A percentile compares a stretch with the other conserved stretches of the same genome.
These are phyloP conservation scores for Magallana ariakensis DNA, from an alignment of 1,140 invertebrate genomes.

Conservation along the genomic window DNA sequence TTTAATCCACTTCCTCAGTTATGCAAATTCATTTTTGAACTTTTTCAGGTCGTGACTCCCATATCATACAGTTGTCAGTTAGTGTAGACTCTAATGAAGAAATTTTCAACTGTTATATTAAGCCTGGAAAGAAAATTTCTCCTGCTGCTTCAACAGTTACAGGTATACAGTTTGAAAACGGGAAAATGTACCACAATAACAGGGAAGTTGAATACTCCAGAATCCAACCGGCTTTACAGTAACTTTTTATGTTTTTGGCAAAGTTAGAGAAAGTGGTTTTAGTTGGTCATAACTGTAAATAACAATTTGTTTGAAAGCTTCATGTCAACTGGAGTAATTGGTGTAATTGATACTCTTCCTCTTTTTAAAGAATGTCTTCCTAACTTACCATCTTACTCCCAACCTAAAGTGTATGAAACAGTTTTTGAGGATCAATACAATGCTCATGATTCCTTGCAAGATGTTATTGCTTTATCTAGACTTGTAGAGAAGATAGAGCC, in stretches of 20 bases:
- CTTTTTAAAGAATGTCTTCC: too few relatives aligned
- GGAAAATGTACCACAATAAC: constrained; percentile 2
- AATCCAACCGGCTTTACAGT: neutral
- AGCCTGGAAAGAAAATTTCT: constrained; percentile 4
- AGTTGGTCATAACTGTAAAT: neutral
- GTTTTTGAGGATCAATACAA: too few relatives aligned
- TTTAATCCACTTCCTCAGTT: too few relatives aligned
- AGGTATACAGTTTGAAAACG: neutral
- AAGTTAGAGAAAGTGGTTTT: neutral
- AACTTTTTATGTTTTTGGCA: neutral
- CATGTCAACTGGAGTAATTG: too few relatives aligned
- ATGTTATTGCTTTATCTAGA: too few relatives aligned
- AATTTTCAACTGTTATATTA: neutral
- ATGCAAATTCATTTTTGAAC: neutral
- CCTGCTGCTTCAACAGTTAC: neutral
- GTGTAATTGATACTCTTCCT: too few relatives aligned
- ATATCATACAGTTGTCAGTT: neutral
- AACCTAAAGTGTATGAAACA: too few relatives aligned
- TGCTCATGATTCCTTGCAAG: too few relatives aligned
- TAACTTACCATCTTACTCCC: too few relatives aligned
- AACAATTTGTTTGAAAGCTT: too few relatives aligned
- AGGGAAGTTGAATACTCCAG: neutral
- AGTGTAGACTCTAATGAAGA: neutral
- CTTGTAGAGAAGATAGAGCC: too few relatives aligned
- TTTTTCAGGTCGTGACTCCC: neutral